Evolutionary conservation across 1,140 invertebrate species (phyloP).

Genomic region (Oreohelix idahoensis): DNA sequence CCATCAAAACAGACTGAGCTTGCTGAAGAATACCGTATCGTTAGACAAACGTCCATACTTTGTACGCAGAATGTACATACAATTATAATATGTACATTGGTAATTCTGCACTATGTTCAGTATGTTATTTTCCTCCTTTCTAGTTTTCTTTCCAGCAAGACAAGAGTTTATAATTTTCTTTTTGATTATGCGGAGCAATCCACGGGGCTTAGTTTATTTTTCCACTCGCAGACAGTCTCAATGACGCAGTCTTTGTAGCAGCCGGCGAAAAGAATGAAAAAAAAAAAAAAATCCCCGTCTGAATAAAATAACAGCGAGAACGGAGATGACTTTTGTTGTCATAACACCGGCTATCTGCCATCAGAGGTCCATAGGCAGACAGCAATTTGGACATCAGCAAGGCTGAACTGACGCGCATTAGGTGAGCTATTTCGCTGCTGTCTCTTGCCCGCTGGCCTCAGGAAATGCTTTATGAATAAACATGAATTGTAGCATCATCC

Average conservation of each 20-base stretch:
- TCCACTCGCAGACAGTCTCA: not conserved
- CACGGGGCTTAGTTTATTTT: not conserved
- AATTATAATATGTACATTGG: no score
- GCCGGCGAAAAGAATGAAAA: not conserved
- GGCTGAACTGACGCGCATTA: constrained; percentile 20
- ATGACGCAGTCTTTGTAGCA: not conserved
- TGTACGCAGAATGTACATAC: no score
- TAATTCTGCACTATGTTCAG: no score
- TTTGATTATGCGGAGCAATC: not conserved
- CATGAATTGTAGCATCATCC: constrained; percentile 32
- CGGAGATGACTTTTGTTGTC: constrained; percentile 25
- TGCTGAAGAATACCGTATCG: no score
- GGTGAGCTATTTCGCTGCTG: constrained; percentile 15
- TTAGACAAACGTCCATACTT: no score
- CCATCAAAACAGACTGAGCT: no score
- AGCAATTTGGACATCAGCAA: constrained; percentile 18
- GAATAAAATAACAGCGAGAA: constrained; percentile 13
- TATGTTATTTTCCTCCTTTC: no score
- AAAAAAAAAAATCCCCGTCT: not conserved
- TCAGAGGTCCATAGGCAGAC: constrained; percentile 16
- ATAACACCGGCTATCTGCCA: constrained; percentile 27
- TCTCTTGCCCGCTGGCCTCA: constrained; percentile 10
- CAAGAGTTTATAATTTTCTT: not conserved
- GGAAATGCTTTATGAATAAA: constrained; percentile 37
- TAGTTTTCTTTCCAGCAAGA: no score